phyloP scores from a whole-genome alignment of 2,113 vertebrate species.

The Takifugu flavidus region DNA sequence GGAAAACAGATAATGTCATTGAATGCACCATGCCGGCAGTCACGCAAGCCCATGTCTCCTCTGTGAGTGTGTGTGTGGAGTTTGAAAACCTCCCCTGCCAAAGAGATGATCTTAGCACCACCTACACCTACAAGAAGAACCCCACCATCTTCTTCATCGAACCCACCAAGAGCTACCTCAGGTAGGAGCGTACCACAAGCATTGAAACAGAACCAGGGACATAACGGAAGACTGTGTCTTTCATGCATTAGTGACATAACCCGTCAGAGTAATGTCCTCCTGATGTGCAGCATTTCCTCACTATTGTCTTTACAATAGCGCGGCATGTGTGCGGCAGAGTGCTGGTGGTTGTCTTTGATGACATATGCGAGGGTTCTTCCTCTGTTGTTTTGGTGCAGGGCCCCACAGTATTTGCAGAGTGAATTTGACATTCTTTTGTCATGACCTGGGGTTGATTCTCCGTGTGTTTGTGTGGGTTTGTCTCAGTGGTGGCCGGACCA shows the following conservation, averaged over 20 bases:
- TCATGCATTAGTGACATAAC: conserved; percentile 25
- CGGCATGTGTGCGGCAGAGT: conserved; percentile 31
- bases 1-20: conserved; percentile 77
- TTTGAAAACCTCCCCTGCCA: conserved; percentile 83
- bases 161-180: conserved; percentile 87
- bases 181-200: conserved; percentile 69
- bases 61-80: conserved; percentile 83
- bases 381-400: conserved; percentile 17
- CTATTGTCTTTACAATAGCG: conserved; percentile 41
- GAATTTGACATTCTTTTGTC: conserved; percentile 24
- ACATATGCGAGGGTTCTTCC: conserved; percentile 25
- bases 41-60: conserved; percentile 34
- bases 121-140: conserved; percentile 87
- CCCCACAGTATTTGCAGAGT: conserved; percentile 37
- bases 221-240: conserved; percentile 6
- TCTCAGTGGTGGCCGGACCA: conserved; percentile 87
- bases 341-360: conserved; percentile 35
- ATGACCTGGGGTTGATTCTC: conserved; percentile 19
- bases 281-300: conserved; percentile 27
- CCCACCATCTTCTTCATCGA: conserved; percentile 83
- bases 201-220: conserved; percentile 7
- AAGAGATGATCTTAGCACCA: conserved; percentile 61
- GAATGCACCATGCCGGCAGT: conserved; percentile 82
- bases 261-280: conserved; percentile 26
- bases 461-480: conserved; percentile 45